phyloP scores from a whole-genome alignment of 2,113 vertebrate species.

The Cochlearius cochlearius region DNA sequence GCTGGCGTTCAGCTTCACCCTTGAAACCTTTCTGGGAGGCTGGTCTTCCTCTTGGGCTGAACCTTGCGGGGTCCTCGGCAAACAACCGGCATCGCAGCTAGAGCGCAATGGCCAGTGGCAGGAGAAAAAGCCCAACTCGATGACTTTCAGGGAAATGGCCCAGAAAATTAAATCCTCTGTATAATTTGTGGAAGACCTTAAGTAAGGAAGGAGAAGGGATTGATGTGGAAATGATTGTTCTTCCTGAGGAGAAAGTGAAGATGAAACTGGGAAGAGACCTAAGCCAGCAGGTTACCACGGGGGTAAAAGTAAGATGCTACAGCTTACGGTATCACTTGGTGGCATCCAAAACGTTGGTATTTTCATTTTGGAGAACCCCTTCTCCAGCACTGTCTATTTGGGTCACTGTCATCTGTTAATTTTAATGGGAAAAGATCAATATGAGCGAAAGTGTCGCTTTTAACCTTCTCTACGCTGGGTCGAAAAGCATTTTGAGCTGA shows the following conservation, averaged over 20 bases:
- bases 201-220: not conserved
- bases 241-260: not conserved
- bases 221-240: not conserved
- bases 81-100: accelerated
- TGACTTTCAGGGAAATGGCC: not conserved
- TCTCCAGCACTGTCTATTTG: not conserved
- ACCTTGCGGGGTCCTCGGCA: not conserved
- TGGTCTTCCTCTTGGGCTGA: not conserved
- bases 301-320: not conserved
- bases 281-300: accelerated
- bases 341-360: not conserved
- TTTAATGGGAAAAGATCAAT: not conserved
- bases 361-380: not conserved
- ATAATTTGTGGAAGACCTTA: not conserved
- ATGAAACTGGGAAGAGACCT: not conserved
- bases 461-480: not conserved
- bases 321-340: accelerated
- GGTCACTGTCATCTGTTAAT: not conserved
- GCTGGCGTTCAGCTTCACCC: not conserved
- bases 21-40: not conserved
- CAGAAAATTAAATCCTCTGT: not conserved
- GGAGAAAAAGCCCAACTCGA: not conserved
- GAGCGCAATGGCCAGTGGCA: not conserved
- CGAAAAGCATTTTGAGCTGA: not conserved
- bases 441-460: accelerated